Base-by-base conservation (phyloP, 2,888 invertebrate genomes). In the Willowsia nigromaculata region DNA sequence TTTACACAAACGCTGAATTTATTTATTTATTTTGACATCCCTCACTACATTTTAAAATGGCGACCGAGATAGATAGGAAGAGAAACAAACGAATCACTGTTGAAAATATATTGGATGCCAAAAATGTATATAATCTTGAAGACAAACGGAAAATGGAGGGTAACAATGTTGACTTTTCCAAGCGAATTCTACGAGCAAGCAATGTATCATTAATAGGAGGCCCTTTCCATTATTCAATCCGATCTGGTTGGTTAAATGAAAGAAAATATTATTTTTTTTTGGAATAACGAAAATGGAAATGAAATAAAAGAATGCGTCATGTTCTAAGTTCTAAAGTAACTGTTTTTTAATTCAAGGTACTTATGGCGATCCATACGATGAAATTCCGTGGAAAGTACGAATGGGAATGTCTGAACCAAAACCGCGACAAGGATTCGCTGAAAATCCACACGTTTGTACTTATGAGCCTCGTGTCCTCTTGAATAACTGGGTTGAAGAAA, bases 291-390 rank as follows among this genome's bases (percentile, higher is more conserved):
- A 3, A 65, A 30, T 1, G 1, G 40, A 62, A 22, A 56, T 22
- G 65, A 33, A n/a, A 65, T 30, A 6, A 9, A 6, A 9, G 37
- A 37, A 4, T 37, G 37, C 37, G 9, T 6, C 37, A 37, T 37
- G 37, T 6, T 37, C 5, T 37, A 9, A 9, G 9, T 37, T 37
- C 37, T 4, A 37, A 37, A 37, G 4, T 37, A 1, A 43, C n/a
- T n/a, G 13, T 37, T n/a, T 68, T 13, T 9, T 11, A 40, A n/a
- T n/a, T n/a, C 0, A 27, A 92, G 92, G 91, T 9, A 90, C 91
- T 13, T 92, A 91, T 56, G 92, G 92, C 6, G 91, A 92, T 37
- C 40, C 91, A n/a, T 92, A 90, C 33, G 92, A 92, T 83, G 92
- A 92, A 89, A 85, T 91, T 40, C 90, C 90, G 1, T 92, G 92